Base-by-base conservation (phyloP, 2,888 invertebrate species). In the Pogonocherus hispidulus region DNA sequence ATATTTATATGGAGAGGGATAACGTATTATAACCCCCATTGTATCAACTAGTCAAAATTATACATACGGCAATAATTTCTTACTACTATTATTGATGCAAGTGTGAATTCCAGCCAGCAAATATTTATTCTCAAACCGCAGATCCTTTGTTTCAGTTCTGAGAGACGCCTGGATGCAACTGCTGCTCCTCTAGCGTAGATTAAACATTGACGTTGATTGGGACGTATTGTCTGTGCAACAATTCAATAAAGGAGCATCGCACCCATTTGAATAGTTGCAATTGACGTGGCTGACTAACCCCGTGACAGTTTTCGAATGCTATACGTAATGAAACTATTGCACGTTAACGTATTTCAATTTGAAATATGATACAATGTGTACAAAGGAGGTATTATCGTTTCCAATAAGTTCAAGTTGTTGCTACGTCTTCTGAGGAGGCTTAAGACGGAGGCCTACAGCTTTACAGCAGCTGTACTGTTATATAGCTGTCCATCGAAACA, bases 131-230 rank as follows among this genome's bases (percentile, higher is more conserved):
- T n/a, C 2, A 4, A 2, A 14, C 41, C 41, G 14, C 16, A 41
- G n/a, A n/a, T 16, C 41, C 41, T 41, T 41, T 41, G 41, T 41
- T 41, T 11, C 41, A n/a, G 14, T 41, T n/a, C 41, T 41, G n/a
- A 14, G 14, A 32, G 32, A 32, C 32, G 32, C 32, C 32, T 6
- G 1, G 32, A 2, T 41, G 41, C 41, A 41, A 41, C 41, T 41
- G 41, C 32, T 32, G 32, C 8, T 32, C 0, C 32, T 2, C 1
- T 11, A 11, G 41, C 41, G 11, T 41, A 41, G 41, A 41, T 41
- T 41, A 41, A 41, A 41, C 41, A 41, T 41, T 41, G 41, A 41
- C 41, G 14, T 41, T 41, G 41, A 41, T 41, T 41, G 41, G 41
- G n/a, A 3, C n/a, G 41, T 41, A 41, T 41, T 41, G 41, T 41